Evolutionary conservation across 2,888 invertebrate species (phyloP), one percentile per base, ranked within the genome.

Genomic region (Drosophila formosana): DNA sequence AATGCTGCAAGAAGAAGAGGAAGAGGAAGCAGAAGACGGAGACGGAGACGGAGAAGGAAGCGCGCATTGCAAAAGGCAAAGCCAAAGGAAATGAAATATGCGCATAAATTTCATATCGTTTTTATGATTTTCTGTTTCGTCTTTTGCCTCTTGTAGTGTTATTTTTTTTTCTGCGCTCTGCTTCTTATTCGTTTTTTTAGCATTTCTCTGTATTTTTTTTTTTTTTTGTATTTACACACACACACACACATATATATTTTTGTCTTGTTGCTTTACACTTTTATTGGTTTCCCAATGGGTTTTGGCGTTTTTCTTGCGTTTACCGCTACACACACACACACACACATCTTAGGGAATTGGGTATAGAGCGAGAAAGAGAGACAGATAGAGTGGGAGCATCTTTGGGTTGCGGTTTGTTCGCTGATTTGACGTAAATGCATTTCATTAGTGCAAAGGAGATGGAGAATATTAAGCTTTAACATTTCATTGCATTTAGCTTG

Each of bases 71-170:
- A 66, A 69, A 58, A 58, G 67, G 62, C 69, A 73, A 64, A 66
- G 69, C 78, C 50, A 85, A 80, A 78, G 76, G 82, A 89, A 87
- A 87, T 82, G 82, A 85, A 87, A 87, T 85, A 85, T 87, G 85
- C 87, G 85, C 85, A 85, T 87, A 85, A 87, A 87, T 85, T 85
- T 85, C 80, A 85, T 87, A 87, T 85, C 85, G 82, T 83, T 85
- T 87, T 87, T 85, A 87, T 85, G 85, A 85, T 85, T 87, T 85
- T 71, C 67, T 79, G 66, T 80, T 75, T 74, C 66, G 72, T 68
- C 72, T 79, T 69, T 57, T 56, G 58, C 62, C 70, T 70, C 70
- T 70, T 71, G 66, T 71, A 75, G 75, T 72, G 18, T 18, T 18
- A 18, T 82, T 75, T 23, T 25, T 50, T 43, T 50, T 53, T 28